Percentiles rank a stretch among this genome's conserved stretches.
Conservation (phyloP, 2,797 vertebrate species). For the Onychomys leucogaster region DNA sequence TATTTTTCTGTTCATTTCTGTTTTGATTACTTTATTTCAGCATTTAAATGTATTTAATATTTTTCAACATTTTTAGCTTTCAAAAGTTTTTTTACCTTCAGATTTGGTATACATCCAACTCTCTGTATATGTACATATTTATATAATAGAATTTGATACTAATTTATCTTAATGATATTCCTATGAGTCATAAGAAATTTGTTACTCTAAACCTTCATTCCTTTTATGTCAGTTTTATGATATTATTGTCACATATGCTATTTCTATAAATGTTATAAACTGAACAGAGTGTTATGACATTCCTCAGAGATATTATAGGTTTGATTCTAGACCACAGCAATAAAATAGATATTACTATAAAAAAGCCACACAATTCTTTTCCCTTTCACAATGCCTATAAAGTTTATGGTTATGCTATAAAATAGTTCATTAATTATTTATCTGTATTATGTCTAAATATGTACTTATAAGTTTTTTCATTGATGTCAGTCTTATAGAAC, state of each 20-base stretch:
- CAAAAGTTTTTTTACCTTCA: neutral
- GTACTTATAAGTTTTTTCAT: neutral
- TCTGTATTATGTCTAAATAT: neutral
- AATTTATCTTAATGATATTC: neutral
- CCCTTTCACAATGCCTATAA: neutral
- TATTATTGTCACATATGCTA: neutral
- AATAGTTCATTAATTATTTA: neutral
- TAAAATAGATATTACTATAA: neutral
- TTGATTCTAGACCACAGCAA: neutral
- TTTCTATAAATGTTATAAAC: neutral
- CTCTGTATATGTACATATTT: neutral
- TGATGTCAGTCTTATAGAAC: neutral
- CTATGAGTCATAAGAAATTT: neutral
- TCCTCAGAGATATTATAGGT: neutral
- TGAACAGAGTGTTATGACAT: neutral
- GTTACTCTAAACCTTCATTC: neutral
- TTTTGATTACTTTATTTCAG: neutral
- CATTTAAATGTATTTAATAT: neutral
- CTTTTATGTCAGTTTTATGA: neutral
- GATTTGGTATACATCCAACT: neutral
- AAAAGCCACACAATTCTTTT: neutral
- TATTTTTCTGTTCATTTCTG: neutral
- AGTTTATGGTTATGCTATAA: neutral
- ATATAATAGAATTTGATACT: neutral
- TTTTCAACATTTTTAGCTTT: neutral